phyloP scores from a whole-genome alignment of 1,140 invertebrate genomes.

The Drosophila watanabei region DNA sequence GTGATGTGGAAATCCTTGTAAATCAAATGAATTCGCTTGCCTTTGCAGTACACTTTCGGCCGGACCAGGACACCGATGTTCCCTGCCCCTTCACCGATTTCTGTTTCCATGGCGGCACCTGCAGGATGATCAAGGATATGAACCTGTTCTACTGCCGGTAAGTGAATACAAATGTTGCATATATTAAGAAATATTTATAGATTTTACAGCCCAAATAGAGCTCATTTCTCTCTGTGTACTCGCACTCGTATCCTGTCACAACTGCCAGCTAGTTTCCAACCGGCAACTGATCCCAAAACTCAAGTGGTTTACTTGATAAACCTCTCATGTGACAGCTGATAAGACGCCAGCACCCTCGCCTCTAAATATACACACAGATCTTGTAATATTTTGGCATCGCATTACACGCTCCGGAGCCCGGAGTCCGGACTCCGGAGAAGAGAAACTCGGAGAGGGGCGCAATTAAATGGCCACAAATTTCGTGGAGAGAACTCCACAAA shows the following conservation, averaged over 20 bases:
- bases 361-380: constrained; percentile 32
- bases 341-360: constrained; percentile 39
- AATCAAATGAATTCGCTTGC: constrained; percentile 26
- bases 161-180: constrained; percentile 72
- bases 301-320: constrained; percentile 74
- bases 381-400: constrained; percentile 76
- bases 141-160: constrained; percentile 93
- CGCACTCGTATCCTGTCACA: constrained; percentile 20
- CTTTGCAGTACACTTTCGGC: constrained; percentile 47
- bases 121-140: constrained; percentile 92
- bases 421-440: neutral
- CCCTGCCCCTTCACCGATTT: constrained; percentile 86
- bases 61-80: constrained; percentile 55
- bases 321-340: constrained; percentile 71
- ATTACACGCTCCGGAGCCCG: constrained; percentile 51
- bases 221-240: constrained; percentile 16
- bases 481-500: constrained; percentile 39
- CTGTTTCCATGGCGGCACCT: constrained; percentile 94
- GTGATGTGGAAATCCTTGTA: constrained; percentile 26
- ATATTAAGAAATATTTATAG: neutral
- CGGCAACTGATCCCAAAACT: constrained; percentile 49
- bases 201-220: neutral
- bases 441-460: constrained; percentile 8
- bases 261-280: constrained; percentile 25
- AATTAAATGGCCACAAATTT: constrained; percentile 42